Conservation (phyloP, 53 echinoderm and acorn worm species). For the Henricia sp. region DNA sequence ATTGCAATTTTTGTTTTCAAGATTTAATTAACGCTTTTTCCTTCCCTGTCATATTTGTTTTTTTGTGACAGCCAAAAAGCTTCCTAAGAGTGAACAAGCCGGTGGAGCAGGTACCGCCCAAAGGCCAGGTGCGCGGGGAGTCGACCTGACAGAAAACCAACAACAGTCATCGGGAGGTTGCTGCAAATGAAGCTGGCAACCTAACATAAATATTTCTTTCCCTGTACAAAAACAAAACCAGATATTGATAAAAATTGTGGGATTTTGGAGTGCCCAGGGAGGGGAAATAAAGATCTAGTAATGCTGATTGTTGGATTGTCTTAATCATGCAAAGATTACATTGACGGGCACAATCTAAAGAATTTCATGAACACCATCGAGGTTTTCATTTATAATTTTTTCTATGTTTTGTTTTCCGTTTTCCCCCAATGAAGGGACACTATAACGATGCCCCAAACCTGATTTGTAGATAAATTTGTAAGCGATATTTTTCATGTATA, state of each 20-base stretch:
- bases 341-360: slow-evolving; percentile 15
- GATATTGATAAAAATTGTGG: slow-evolving; percentile 28
- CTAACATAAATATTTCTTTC: neutral
- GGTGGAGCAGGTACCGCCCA: slow-evolving; percentile 62
- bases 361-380: too few relatives aligned
- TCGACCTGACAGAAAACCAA: slow-evolving; percentile 76
- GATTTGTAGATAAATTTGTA: too few relatives aligned
- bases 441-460: too few relatives aligned
- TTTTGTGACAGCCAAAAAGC: slow-evolving; percentile 98
- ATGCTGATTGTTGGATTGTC: slow-evolving; percentile 27
- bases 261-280: neutral
- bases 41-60: too few relatives aligned
- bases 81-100: slow-evolving; percentile 92
- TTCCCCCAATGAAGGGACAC: too few relatives aligned
- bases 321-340: slow-evolving; percentile 20
- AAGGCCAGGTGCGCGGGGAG: slow-evolving; percentile 63
- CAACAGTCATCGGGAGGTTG: slow-evolving; percentile 81
- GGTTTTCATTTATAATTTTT: neutral
- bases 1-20: too few relatives aligned
- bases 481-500: too few relatives aligned
- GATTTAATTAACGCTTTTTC: too few relatives aligned
- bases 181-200: slow-evolving; percentile 77
- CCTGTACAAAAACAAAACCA: slow-evolving; percentile 32
- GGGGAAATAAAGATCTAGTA: neutral
- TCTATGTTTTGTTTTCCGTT: neutral